Evolutionary conservation across 2,888 invertebrate species (phyloP).

Genomic region (Pandemis heparana): DNA sequence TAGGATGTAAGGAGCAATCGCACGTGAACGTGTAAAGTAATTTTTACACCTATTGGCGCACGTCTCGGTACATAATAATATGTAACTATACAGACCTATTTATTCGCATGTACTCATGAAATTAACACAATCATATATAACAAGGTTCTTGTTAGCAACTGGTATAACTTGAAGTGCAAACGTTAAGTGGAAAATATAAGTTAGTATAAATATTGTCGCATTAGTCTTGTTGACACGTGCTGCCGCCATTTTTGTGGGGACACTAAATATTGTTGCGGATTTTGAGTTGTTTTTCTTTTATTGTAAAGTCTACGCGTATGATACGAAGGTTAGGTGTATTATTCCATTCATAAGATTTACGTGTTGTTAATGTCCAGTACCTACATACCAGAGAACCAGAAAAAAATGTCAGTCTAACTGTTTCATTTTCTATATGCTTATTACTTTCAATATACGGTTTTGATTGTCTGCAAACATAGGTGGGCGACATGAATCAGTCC

Average conservation of each 20-base stretch:
- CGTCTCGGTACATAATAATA: not conserved
- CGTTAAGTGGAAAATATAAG: constrained; percentile 34
- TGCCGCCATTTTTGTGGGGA: constrained; percentile 3
- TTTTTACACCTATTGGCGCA: not conserved
- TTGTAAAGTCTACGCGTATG: not conserved
- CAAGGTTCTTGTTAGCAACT: constrained; percentile 32
- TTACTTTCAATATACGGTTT: not conserved
- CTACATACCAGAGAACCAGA: too few relatives aligned
- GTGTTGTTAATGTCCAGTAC: too few relatives aligned
- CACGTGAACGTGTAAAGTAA: too few relatives aligned
- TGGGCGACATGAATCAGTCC: not conserved
- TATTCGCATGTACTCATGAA: constrained; percentile 24
- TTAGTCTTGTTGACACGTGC: constrained; percentile 10
- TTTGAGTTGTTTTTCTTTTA: not conserved
- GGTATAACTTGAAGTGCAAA: constrained; percentile 17
- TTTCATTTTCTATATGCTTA: too few relatives aligned
- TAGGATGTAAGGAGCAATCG: too few relatives aligned
- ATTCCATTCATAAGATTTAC: not conserved
- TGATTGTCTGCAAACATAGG: not conserved
- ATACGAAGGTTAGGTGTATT: too few relatives aligned
- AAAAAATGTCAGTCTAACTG: too few relatives aligned
- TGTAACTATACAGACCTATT: not conserved
- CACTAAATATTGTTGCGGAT: constrained; percentile 11
- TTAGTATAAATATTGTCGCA: constrained; percentile 6
- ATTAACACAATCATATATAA: constrained; percentile 33